phyloP scores from a whole-genome alignment of 2,797 vertebrate species.

The Arnoldichthys spilopterus region DNA sequence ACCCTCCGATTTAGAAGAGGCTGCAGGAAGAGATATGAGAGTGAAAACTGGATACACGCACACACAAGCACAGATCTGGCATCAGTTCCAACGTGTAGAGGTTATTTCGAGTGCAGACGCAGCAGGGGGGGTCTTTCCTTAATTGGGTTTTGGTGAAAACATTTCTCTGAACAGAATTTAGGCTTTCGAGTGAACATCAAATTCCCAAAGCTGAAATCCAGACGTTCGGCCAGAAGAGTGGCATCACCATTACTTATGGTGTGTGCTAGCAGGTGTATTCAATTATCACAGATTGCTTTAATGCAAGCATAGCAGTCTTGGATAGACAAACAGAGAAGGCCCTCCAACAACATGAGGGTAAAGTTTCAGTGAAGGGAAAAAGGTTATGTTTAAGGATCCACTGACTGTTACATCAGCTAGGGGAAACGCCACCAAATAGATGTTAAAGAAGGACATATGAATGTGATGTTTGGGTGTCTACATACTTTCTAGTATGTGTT shows the following conservation, averaged over 20 bases:
- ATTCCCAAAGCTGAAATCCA: not conserved
- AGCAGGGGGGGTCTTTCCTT: not conserved
- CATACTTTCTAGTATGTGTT: too few species aligned
- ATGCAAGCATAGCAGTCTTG: not conserved
- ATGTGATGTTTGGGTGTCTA: too few species aligned
- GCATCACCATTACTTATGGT: not conserved
- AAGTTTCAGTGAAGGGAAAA: too few species aligned
- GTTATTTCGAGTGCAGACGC: not conserved
- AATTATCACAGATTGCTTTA: not conserved
- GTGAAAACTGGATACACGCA: not conserved
- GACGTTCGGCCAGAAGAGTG: not conserved
- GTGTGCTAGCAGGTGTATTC: not conserved
- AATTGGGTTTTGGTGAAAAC: not conserved
- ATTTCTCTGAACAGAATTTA: not conserved
- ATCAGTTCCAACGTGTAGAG: not conserved
- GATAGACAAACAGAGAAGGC: not conserved
- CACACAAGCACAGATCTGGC: not conserved
- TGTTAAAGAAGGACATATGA: too few species aligned
- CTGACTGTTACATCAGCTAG: too few species aligned
- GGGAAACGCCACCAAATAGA: too few species aligned
- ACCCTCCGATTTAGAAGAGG: constrained; percentile 93
- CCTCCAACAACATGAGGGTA: too few species aligned
- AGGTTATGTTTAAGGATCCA: too few species aligned
- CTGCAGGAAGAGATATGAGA: constrained; percentile 68
- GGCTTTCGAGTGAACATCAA: not conserved